Percentiles rank a stretch among this genome's conserved stretches.
Conservation (phyloP, 2,113 vertebrate species). For the Zingel zingel region DNA sequence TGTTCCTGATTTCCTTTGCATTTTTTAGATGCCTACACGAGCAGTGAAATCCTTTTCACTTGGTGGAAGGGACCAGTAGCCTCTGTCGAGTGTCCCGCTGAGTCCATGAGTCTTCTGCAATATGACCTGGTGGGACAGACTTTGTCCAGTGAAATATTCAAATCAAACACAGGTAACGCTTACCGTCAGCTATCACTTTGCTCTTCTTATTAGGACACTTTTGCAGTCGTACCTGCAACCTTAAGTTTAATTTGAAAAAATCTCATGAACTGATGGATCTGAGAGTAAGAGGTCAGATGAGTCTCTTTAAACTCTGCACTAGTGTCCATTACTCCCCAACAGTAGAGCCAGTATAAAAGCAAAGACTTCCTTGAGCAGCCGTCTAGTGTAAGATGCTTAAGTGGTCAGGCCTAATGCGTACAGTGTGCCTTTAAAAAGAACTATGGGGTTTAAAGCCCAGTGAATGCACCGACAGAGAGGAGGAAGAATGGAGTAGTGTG, state of each 20-base stretch:
- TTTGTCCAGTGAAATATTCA: slow-evolving; percentile 80
- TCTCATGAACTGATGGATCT: slow-evolving; percentile 16
- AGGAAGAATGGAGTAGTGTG: slow-evolving; percentile 18
- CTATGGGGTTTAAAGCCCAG: slow-evolving; percentile 53
- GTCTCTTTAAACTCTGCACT: background rate
- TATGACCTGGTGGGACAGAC: slow-evolving; percentile 86
- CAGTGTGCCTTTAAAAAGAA: slow-evolving; percentile 68
- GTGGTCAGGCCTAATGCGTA: slow-evolving; percentile 66
- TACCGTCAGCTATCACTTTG: background rate
- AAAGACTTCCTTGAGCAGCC: slow-evolving; percentile 51
- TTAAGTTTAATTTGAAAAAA: slow-evolving; percentile 12
- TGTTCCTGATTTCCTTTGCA: background rate
- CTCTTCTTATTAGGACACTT: background rate
- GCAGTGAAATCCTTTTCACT: slow-evolving; percentile 84
- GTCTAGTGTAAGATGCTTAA: slow-evolving; percentile 67
- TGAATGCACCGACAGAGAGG: slow-evolving; percentile 37
- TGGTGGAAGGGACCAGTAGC: slow-evolving; percentile 83
- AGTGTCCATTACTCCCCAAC: slow-evolving; percentile 25
- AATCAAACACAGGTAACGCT: slow-evolving; percentile 83
- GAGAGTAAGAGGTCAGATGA: slow-evolving; percentile 25
- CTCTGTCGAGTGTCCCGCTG: slow-evolving; percentile 84
- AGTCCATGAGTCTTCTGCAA: slow-evolving; percentile 87
- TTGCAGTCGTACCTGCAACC: background rate
- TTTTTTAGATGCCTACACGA: slow-evolving; percentile 84
- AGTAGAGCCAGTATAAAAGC: slow-evolving; percentile 23